Percentiles rank a stretch among this genome's conserved stretches.
These are phyloP conservation scores for Mantis religiosa DNA, from an alignment of 2,888 invertebrate species.

Conservation along the genomic window DNA sequence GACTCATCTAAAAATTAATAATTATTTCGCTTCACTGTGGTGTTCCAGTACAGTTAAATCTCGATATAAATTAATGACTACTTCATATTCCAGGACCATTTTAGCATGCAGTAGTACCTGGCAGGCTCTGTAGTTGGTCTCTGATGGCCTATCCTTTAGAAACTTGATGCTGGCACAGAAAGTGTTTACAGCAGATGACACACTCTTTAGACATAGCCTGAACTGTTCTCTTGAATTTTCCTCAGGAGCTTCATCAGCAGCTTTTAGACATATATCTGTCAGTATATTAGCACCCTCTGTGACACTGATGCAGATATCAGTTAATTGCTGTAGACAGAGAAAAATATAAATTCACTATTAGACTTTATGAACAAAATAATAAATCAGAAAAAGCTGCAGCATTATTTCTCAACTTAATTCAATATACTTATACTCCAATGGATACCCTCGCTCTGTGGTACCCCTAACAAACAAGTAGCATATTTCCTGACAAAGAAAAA, in stretches of 20 bases:
- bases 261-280: slow-evolving; percentile 26
- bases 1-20: too few relatives aligned
- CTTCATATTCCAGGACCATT: background rate
- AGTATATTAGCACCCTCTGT: slow-evolving; percentile 25
- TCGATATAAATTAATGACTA: background rate
- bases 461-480: too few relatives aligned
- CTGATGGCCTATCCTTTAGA: slow-evolving; percentile 25
- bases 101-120: slow-evolving; percentile 31
- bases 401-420: too few relatives aligned
- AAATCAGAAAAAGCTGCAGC: too few relatives aligned
- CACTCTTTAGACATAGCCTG: slow-evolving; percentile 26
- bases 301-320: slow-evolving; percentile 27
- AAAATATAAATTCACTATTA: background rate
- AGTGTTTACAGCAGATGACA: slow-evolving; percentile 23
- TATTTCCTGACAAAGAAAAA: too few relatives aligned
- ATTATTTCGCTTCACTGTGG: too few relatives aligned
- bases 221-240: slow-evolving; percentile 26
- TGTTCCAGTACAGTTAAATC: too few relatives aligned
- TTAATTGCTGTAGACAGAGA: slow-evolving; percentile 22
- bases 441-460: too few relatives aligned
- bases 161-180: slow-evolving; percentile 28
- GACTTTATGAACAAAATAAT: background rate
- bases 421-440: too few relatives aligned
- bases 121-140: slow-evolving; percentile 26
- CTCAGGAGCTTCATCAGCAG: slow-evolving; percentile 27